Conservation (phyloP, 2,113 vertebrate genomes). For the Dipodomys ordii region DNA sequence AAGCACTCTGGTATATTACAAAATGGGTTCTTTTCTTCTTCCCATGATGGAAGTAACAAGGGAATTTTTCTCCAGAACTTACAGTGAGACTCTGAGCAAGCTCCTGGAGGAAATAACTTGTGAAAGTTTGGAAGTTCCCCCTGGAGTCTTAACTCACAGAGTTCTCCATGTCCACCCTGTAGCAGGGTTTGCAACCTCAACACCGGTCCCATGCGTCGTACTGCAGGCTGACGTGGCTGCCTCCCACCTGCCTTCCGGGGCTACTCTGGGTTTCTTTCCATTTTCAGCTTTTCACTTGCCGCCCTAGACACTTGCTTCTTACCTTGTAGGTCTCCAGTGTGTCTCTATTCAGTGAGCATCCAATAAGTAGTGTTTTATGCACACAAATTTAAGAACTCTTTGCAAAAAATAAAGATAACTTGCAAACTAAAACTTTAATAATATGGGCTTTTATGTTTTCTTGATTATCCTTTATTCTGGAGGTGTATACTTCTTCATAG, state of each 20-base stretch:
- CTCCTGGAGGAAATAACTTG: not conserved
- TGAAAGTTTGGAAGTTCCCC: not conserved
- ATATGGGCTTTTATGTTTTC: too few species aligned
- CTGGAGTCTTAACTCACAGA: not conserved
- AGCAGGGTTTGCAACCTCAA: not conserved
- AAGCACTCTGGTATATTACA: not conserved
- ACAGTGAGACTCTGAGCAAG: not conserved
- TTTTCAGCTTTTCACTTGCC: not conserved
- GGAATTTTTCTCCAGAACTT: not conserved
- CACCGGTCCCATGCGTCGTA: too few species aligned
- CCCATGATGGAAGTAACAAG: not conserved
- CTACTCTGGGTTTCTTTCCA: not conserved
- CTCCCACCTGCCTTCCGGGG: not conserved
- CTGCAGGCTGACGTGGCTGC: not conserved
- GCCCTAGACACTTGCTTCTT: too few species aligned
- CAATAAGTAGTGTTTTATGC: not conserved
- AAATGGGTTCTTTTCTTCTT: not conserved
- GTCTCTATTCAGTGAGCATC: not conserved
- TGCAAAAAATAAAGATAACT: not conserved
- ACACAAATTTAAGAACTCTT: too few species aligned
- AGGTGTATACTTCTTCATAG: not conserved
- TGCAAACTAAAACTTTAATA: not conserved
- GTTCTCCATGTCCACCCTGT: not conserved
- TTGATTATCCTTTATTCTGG: too few species aligned
- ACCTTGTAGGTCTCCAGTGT: rapidly evolving